phyloP scores from a whole-genome alignment of 2,888 invertebrate species.

The Subacronicta megacephala region DNA sequence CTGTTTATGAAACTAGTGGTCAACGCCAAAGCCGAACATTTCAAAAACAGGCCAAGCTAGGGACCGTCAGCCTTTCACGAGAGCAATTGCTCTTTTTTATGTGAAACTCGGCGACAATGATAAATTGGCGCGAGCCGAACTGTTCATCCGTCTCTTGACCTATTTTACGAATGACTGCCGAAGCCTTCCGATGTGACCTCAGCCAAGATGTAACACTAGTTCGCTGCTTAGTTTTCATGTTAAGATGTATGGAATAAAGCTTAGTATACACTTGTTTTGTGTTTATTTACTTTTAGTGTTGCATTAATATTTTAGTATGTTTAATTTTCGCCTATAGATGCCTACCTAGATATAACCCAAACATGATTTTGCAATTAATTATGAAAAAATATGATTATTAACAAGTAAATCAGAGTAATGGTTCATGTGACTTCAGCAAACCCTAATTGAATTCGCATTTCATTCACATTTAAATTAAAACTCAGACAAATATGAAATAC shows the following conservation, averaged over 20 bases:
- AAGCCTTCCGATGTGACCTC: slow-evolving; percentile 54
- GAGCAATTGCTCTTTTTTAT: slow-evolving; percentile 54
- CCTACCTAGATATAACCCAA: too few species aligned
- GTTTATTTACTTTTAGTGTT: background rate
- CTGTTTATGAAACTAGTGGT: slow-evolving; percentile 26
- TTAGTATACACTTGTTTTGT: slow-evolving; percentile 19
- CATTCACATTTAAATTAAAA: too few species aligned
- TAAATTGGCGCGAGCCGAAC: slow-evolving; percentile 56
- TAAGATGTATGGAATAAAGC: slow-evolving; percentile 20
- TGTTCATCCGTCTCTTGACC: slow-evolving; percentile 66
- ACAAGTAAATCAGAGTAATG: too few species aligned
- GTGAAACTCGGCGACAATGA: slow-evolving; percentile 52
- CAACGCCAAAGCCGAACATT: slow-evolving; percentile 30
- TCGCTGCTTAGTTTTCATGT: slow-evolving; percentile 34
- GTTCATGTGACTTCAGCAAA: too few species aligned
- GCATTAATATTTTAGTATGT: too few species aligned
- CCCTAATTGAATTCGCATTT: too few species aligned
- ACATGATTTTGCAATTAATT: too few species aligned
- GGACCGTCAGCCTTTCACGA: slow-evolving; percentile 27
- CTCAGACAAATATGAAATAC: too few species aligned
- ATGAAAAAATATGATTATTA: too few species aligned
- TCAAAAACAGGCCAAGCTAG: slow-evolving; percentile 36
- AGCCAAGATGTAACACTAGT: slow-evolving; percentile 42
- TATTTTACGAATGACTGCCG: slow-evolving; percentile 62
- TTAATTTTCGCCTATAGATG: too few species aligned